These are phyloP conservation scores for Cynoglossus semilaevis DNA, from an alignment of 2,113 vertebrate genomes.

Conservation along the genomic window DNA sequence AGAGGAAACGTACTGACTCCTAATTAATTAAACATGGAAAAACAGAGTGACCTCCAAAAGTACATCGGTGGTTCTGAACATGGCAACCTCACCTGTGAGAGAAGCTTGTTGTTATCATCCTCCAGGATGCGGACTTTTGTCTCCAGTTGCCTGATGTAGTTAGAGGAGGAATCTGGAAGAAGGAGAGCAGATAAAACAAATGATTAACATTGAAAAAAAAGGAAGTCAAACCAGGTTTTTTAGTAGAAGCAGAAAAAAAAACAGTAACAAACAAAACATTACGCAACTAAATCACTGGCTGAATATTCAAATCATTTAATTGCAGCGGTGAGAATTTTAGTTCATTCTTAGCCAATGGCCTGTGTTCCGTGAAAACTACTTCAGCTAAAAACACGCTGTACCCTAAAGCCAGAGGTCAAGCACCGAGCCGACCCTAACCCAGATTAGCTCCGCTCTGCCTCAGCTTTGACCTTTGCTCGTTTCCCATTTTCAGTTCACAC, in stretches of 20 bases:
- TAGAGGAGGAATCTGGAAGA: constrained; percentile 85
- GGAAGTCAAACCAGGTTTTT: no score
- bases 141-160: constrained; percentile 93
- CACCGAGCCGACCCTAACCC: constrained; percentile 15
- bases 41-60: constrained; percentile 29
- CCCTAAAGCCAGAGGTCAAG: constrained; percentile 28
- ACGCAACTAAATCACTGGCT: no score
- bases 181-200: constrained; percentile 28
- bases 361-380: constrained; percentile 2
- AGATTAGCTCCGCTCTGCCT: constrained; percentile 24
- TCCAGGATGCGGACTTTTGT: constrained; percentile 91
- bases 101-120: constrained; percentile 87
- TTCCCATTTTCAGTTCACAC: constrained; percentile 15
- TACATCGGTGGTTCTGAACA: not conserved
- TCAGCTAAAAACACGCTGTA: not conserved
- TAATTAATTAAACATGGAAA: constrained; percentile 68
- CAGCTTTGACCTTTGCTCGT: constrained; percentile 5
- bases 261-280: no score
- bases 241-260: no score
- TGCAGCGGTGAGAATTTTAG: not conserved
- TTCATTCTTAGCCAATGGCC: no score
- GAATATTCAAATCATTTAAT: no score
- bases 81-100: constrained; percentile 82
- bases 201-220: constrained; percentile 66
- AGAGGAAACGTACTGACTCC: constrained; percentile 45